A percentile compares a stretch with the other conserved stretches of the same genome.
Conservation (phyloP, 2,797 vertebrate species). For the Argya squamiceps region DNA sequence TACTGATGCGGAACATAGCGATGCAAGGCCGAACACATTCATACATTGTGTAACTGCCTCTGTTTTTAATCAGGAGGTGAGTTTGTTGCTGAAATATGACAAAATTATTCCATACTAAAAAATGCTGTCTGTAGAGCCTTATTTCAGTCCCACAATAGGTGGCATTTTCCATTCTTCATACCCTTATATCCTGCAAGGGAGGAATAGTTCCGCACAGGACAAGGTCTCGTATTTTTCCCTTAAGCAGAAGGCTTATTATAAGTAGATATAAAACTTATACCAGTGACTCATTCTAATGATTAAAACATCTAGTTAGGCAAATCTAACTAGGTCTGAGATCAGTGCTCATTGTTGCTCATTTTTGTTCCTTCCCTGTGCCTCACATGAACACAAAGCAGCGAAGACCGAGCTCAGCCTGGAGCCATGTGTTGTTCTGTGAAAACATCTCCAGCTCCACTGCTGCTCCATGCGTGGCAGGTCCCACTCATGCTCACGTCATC, state of each 20-base stretch:
- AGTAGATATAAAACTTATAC: not conserved
- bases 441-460: conserved; percentile 41
- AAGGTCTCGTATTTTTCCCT: not conserved
- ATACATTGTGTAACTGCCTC: not conserved
- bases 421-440: not conserved
- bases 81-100: not conserved
- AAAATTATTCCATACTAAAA: not conserved
- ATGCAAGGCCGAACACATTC: not conserved
- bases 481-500: conserved; percentile 1
- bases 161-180: not conserved
- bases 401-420: not conserved
- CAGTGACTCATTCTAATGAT: not conserved
- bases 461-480: conserved; percentile 21
- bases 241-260: not conserved
- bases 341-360: not conserved
- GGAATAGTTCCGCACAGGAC: not conserved
- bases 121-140: not conserved
- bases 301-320: not conserved
- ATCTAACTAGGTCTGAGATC: not conserved
- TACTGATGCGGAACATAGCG: not conserved
- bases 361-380: not conserved
- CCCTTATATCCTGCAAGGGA: not conserved
- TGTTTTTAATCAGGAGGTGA: not conserved
- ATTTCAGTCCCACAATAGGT: accelerated
- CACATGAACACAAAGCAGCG: not conserved